Evolutionary conservation across 2,797 vertebrate species (phyloP).

Genomic region (Muraenolepis orangiensis): DNA sequence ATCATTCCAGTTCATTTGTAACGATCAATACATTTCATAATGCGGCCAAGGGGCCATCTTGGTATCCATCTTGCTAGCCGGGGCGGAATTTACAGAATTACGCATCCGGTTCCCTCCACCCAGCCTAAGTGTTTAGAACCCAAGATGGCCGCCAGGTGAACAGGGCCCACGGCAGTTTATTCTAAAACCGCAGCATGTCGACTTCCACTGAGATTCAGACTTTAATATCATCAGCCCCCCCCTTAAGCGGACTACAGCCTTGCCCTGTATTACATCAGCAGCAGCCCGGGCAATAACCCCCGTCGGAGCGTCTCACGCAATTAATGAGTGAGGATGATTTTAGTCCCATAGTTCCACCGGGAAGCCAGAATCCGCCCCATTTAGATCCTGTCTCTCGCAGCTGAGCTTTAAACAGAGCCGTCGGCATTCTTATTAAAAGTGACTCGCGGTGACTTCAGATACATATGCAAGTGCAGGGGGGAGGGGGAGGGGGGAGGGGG

Average conservation of each 20-base stretch:
- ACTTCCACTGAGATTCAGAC: neutral
- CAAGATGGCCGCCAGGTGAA: neutral
- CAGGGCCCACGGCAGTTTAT: neutral
- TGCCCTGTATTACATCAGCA: neutral
- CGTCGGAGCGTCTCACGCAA: conserved; percentile 12
- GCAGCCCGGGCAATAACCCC: neutral
- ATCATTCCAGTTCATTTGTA: neutral
- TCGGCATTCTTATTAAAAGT: too few species aligned
- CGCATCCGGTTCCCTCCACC: neutral
- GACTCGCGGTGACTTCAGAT: too few species aligned
- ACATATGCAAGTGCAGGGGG: too few species aligned
- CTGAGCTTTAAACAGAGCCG: too few species aligned
- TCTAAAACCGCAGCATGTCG: neutral
- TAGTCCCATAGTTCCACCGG: neutral
- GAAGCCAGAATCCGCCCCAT: conserved; percentile 4
- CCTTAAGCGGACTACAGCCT: neutral
- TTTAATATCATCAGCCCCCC: conserved; percentile 32
- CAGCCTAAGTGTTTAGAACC: neutral
- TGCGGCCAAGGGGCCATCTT: neutral
- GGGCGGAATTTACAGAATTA: neutral
- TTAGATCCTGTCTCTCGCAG: conserved; percentile 18
- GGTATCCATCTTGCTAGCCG: neutral
- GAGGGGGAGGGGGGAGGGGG: too few species aligned
- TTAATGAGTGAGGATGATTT: conserved; percentile 31
- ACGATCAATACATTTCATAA: neutral